Evolutionary conservation across 2,888 invertebrate genomes (phyloP), one percentile per base, ranked within the genome.

Genomic region (Stenichneumon culpator): DNA sequence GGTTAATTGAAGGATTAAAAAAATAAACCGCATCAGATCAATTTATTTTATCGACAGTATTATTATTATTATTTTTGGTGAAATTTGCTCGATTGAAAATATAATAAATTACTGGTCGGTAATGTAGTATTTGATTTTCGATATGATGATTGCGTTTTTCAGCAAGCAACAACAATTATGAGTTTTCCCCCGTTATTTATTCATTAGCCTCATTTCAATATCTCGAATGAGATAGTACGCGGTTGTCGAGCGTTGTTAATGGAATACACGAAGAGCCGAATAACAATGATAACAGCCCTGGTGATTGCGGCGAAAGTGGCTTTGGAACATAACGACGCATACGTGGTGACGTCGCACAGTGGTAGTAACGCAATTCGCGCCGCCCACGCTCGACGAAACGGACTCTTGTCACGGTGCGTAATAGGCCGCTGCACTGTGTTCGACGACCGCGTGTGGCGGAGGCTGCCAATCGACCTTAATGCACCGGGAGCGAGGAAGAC

Each of bases 401-500:
- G 77, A 70, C 47, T 54, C 57, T 68, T 39, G 67, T 77, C 65
- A 36, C 19, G 25, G 52, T 19, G 28, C 44, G 81, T 67, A 65
- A 44, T 65, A 32, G 75, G 72, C 57, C 39, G 36, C 70, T 72
- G 50, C 78, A 60, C 36, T 78, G 73, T 79, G 79, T 84, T 82
- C 82, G 65, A 82, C 75, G 75, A 75, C 75, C 79, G 65, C 75
- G 50, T 52, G 70, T 36, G 57, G 74, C 57, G 52, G 73, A 82
- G 68, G 69, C 69, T 82, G 67, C 78, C 68, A 78, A 84, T 80
- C 67, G 83, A 74, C 74, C 78, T 77, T 69, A 74, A 81, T 74
- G 60, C 57, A 32, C 69, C 54, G 39, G 63, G 47, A 60, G 16
- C 28, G 52, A 68, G 39, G 22, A 63, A 73, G 11, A 22, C 60